A percentile compares a stretch with the other conserved stretches of the same genome.
These are phyloP conservation scores for Candidula unifasciata DNA, from an alignment of 2,888 invertebrate species.

Conservation along the genomic window DNA sequence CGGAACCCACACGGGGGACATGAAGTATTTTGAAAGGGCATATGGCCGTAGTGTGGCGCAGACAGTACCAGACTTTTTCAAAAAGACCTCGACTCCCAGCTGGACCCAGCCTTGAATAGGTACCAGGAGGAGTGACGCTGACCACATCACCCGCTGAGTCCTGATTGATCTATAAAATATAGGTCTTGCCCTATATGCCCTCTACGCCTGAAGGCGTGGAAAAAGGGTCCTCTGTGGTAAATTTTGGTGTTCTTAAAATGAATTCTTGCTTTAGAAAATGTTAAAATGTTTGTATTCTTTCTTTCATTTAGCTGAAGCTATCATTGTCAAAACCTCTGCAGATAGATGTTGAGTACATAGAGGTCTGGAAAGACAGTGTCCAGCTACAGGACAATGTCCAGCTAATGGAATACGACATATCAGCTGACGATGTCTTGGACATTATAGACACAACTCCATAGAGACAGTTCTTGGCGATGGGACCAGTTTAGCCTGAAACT, in stretches of 20 bases:
- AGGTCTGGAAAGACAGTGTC: conserved; percentile 13
- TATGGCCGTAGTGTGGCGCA: no score
- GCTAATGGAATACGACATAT: conserved; percentile 13
- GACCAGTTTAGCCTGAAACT: no score
- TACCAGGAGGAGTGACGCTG: no score
- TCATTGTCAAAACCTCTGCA: conserved; percentile 17
- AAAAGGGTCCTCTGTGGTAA: neutral
- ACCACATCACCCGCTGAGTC: no score
- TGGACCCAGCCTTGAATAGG: no score
- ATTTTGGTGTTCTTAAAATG: neutral
- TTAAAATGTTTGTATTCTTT: neutral
- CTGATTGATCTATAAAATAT: no score
- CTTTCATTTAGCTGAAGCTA: conserved; percentile 11
- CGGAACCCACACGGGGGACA: no score
- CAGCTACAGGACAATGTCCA: neutral
- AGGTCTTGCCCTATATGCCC: no score
- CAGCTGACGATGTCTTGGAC: conserved; percentile 5
- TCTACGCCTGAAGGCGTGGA: neutral
- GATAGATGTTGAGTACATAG: neutral
- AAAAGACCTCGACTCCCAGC: no score
- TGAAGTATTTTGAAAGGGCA: no score
- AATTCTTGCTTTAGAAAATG: neutral
- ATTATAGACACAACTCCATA: neutral
- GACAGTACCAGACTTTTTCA: no score
- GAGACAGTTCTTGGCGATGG: no score